Base-by-base conservation (phyloP, 2,113 vertebrate species). In the Etheostoma spectabile region DNA sequence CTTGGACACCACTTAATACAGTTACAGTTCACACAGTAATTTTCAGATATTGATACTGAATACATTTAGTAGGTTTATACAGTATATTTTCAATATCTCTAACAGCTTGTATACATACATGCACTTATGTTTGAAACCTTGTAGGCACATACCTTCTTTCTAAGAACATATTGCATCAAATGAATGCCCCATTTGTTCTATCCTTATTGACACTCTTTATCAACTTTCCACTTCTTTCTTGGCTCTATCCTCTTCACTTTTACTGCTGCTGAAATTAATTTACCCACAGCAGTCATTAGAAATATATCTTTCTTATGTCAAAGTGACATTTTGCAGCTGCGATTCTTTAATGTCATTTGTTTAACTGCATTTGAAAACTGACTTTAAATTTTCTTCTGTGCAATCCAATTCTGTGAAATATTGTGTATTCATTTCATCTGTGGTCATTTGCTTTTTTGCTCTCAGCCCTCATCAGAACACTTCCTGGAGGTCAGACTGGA, bases 401-500 rank as follows among this genome's bases (percentile, higher is more conserved):
- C 74, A 75, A 76, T 61, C 8, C 14, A 19, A n/a, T n/a, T n/a
- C n/a, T n/a, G n/a, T n/a, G n/a, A 16, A 63, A 24, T 55, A 0
- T 46, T 53, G 49, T 49, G 30, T 48, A 38, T 52, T 80, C 16
- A 80, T 45, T 61, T 3, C 12, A 68, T 1, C 16, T 38, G 18
- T 77, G 30, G 64, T 55, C 6, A 10, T 86, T 24, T 84, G 27
- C 19, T 56, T 24, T 2, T 57, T 30, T 61, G 5, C 35, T 49
- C 8, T 49, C 84, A 99, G 96, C 93, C 90, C 55, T 93, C 93
- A 11, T 86, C 95, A 30, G 97, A 98, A 67, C 97, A 95, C 89
- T 97, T 99, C 83, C 84, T 98, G 24, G 97, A 99, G 90, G 93
- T 98, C 62, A 97, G 96, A 80, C 87, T 99, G 90, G 97, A 99